Conservation (phyloP, 2,113 vertebrate species). For the Anoplopoma fimbria region DNA sequence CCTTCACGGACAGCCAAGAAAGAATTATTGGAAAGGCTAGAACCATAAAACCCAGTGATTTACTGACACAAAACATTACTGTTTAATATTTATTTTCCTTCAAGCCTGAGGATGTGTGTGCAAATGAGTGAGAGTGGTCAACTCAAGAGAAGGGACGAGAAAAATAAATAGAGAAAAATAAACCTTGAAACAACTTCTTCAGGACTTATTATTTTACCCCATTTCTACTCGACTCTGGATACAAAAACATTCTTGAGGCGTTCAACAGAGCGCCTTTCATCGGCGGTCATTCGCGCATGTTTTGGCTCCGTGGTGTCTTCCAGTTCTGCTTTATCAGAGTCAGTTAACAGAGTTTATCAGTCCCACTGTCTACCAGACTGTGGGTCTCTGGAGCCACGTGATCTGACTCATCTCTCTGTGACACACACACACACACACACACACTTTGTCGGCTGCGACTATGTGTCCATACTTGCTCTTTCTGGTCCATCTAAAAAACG, state of each 20-base stretch:
- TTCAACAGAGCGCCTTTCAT: conserved; percentile 54
- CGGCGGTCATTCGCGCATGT: conserved; percentile 33
- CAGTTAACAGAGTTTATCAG: conserved; percentile 58
- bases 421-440: conserved; percentile 20
- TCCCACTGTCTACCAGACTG: conserved; percentile 9
- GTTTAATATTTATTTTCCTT: conserved; percentile 69
- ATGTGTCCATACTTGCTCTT: conserved; percentile 54
- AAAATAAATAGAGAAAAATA: conserved; percentile 65
- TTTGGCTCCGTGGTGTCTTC: conserved; percentile 66
- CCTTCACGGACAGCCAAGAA: conserved; percentile 49
- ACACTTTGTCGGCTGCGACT: conserved; percentile 13
- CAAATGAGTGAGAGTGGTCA: conserved; percentile 49
- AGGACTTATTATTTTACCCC: conserved; percentile 7
- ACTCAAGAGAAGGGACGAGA: conserved; percentile 21
- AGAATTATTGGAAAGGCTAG: conserved; percentile 53
- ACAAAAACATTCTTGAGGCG: conserved; percentile 56
- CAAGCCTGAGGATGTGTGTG: conserved; percentile 21
- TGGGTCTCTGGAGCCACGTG: conserved; percentile 18
- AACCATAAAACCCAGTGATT: conserved; percentile 62
- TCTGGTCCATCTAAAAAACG: conserved; percentile 40
- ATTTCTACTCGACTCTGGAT: conserved; percentile 35
- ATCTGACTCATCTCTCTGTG: conserved; percentile 43
- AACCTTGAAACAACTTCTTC: conserved; percentile 57
- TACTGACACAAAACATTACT: conserved; percentile 62
- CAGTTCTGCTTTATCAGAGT: conserved; percentile 57